Base-by-base conservation (phyloP, 2,113 vertebrate genomes). In the Brachyhypopomus occidentalis region DNA sequence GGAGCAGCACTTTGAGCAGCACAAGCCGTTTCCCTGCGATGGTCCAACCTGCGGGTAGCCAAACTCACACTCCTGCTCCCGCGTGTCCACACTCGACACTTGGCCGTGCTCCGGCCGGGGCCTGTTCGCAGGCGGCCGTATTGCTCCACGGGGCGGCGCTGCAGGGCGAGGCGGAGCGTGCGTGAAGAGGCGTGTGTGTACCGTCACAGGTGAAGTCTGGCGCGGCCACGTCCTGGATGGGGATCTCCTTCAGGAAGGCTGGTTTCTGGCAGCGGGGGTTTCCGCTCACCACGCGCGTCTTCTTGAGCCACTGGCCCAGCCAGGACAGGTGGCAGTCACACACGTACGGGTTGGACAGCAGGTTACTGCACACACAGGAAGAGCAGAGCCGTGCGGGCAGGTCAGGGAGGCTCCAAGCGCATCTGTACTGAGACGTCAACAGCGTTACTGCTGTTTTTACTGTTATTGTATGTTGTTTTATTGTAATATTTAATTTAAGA, bases 121-220 rank as follows among this genome's bases (percentile, higher is more conserved):
- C n/a, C n/a, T n/a, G n/a, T n/a, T n/a, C n/a, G n/a, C n/a, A n/a
- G n/a, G n/a, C n/a, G n/a, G n/a, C n/a, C n/a, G n/a, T n/a, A n/a
- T n/a, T n/a, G n/a, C n/a, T n/a, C n/a, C n/a, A n/a, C n/a, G n/a
- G n/a, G n/a, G n/a, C n/a, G n/a, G n/a, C n/a, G n/a, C n/a, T n/a
- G n/a, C n/a, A n/a, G n/a, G n/a, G n/a, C n/a, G 30, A 30, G 30
- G 30, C 3, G n/a, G n/a, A n/a, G n/a, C n/a, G n/a, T n/a, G n/a
- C n/a, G n/a, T 76, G n/a, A 2, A 25, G 38, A 1, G 78, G 78
- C 11, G 20, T 82, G 66, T 83, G 45, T 90, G 92, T 92, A 99
- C 97, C 97, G 0, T 98, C 98, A 0, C 98, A 99, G 70, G 96
- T 98, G 82, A 99, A 99, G 91, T 99, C 98, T 14, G 98, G 97